Evolutionary conservation across 2,113 vertebrate genomes (phyloP), one percentile per base, ranked within the genome.

Genomic region (Conger conger): DNA sequence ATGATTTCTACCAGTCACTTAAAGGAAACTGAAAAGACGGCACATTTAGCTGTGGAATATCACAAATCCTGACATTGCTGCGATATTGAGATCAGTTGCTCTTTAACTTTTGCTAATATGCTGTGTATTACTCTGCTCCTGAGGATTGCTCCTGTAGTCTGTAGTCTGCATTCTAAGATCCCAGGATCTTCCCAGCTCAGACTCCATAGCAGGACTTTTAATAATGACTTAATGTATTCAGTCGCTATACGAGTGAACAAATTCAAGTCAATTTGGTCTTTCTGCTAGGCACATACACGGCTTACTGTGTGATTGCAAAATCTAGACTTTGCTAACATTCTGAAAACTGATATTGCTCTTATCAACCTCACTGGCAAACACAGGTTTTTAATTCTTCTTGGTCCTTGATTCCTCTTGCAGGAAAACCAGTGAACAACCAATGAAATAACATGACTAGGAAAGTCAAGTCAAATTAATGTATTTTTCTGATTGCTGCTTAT

Each of bases 251-350:
- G 45, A 13, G 45, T 15, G 11, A 50, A 8, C 45, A 50, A 50
- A 50, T 50, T 50, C 45, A 50, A 13, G 11, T 50, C 7, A 4
- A 15, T 50, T 50, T 15, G 57, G 80, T 7, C n/a, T 35, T 17
- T 42, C n/a, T 42, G 8, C 36, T 60, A 8, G 37, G 40, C 83
- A 84, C 42, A 73, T 57, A 45, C n/a, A 42, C 38, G 42, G 79
- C 27, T 27, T 20, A 73, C 53, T 27, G 23, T 57, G 13, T 79
- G 33, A 57, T 45, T 84, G 83, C 38, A 76, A 38, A 36, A 83
- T 84, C 77, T 76, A 83, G 68, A 77, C n/a, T 83, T 45, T 63
- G 63, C 36, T 45, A 37, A 76, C 38, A 73, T 16, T 33, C 11
- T 23, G 27, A 27, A 4, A 20, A 18, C 57, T 27, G 57, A 27